Base-by-base conservation (phyloP, 2,888 invertebrate genomes). In the Artemia sinica region DNA sequence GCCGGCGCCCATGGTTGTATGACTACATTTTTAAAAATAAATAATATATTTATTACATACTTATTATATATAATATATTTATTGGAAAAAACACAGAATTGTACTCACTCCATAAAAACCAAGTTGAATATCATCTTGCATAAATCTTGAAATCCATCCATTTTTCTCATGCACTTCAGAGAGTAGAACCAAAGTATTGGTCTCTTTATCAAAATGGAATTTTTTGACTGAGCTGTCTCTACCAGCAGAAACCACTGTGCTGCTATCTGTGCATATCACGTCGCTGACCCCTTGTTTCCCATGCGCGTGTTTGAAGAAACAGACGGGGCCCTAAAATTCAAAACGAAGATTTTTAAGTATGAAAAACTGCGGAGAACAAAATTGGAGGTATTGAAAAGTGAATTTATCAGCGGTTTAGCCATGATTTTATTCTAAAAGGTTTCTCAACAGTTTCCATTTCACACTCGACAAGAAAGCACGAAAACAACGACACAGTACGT, bases 261-360 rank as follows among this genome's bases (percentile, higher is more conserved):
- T 10, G 10, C 14, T n/a, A n/a, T 8, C 9, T n/a, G 63, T n/a
- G 11, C 63, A 18, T 8, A 28, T 58, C 9, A 58, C 63, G 63
- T 58, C 63, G 12, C 63, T 58, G 10, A 58, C 63, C 11, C 63
- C 63, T 18, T 58, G 63, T 58, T 58, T 58, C n/a, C 63, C 63
- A 8, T 58, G 63, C 8, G 28, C 28, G 63, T 58, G n/a, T 2
- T 28, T n/a, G 10, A 58, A 28, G 63, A 9, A 58, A 2, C 28
- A 28, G 0, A 10, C 8, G 28, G 63, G 63, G 10, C 8, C 63
- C 63, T 58, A 28, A 28, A 58, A 58, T 28, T 18, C 41, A 4
- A 41, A 41, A 41, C 2, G 18, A 18, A 18, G 1, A 18, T 18
- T 18, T 18, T 18, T 1, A 18, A 1, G 18, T 18, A 18, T 18